Percentiles rank a stretch among this genome's conserved stretches.
These are phyloP conservation scores for Megaustenia siamemsis DNA, from an alignment of 2,888 invertebrate species.

Conservation along the genomic window DNA sequence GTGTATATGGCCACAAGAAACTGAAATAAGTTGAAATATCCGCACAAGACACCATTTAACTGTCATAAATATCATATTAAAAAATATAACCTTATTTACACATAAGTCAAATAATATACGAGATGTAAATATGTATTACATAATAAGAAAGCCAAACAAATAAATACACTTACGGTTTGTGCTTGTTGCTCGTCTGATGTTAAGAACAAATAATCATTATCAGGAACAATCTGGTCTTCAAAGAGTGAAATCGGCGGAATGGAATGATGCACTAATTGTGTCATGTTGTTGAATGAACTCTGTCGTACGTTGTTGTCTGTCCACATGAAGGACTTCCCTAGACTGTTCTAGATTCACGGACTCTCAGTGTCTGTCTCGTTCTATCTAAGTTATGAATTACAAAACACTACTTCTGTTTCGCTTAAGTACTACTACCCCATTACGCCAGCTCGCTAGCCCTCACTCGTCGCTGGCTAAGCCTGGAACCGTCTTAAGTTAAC, in stretches of 20 bases:
- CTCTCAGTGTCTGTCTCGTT: not conserved
- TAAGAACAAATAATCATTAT: not conserved
- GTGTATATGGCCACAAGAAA: too few species aligned
- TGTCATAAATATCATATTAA: not conserved
- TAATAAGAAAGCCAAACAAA: too few species aligned
- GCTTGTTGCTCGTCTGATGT: not conserved
- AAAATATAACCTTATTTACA: not conserved
- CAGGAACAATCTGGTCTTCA: slow-evolving; percentile 21
- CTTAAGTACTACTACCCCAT: too few species aligned
- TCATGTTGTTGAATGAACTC: not conserved
- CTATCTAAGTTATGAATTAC: not conserved
- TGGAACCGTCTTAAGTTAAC: not conserved
- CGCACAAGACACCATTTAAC: not conserved
- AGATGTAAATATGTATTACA: not conserved
- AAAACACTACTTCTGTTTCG: not conserved
- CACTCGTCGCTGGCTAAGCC: not conserved
- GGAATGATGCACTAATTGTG: not conserved
- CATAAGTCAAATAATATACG: not conserved
- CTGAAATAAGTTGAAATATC: not conserved
- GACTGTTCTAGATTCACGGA: not conserved
- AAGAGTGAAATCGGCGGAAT: not conserved
- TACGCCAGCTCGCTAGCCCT: not conserved
- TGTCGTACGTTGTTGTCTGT: not conserved
- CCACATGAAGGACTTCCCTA: not conserved
- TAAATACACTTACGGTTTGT: not conserved